A percentile compares a stretch with the other conserved stretches of the same genome.
These are phyloP conservation scores for Apaloderma vittatum DNA, from an alignment of 2,113 vertebrate genomes.

Conservation along the genomic window DNA sequence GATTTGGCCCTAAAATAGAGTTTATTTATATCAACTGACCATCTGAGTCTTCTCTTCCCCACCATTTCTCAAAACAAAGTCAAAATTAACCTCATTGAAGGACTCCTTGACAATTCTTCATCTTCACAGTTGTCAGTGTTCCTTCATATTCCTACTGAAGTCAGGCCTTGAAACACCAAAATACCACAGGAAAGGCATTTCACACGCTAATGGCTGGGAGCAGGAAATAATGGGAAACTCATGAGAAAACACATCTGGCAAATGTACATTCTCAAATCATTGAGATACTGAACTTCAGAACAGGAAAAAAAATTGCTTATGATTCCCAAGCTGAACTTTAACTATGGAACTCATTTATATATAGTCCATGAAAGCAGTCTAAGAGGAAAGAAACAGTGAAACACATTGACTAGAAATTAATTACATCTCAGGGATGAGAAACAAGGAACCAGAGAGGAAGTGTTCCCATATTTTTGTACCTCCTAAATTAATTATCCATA, in stretches of 20 bases:
- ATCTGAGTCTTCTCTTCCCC: not conserved
- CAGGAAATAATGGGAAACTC: not conserved
- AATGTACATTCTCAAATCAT: not conserved
- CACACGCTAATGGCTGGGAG: not conserved
- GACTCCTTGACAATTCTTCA: not conserved
- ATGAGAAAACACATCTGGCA: not conserved
- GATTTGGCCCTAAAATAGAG: not conserved
- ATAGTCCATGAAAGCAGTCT: not conserved
- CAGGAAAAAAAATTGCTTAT: not conserved
- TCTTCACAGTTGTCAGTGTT: not conserved
- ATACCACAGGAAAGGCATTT: not conserved
- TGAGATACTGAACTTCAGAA: not conserved
- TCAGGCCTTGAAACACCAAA: not conserved
- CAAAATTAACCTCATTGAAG: conserved; percentile 3
- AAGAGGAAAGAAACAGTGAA: not conserved
- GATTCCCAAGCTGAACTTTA: not conserved
- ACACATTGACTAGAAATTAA: not conserved
- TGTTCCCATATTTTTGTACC: not conserved
- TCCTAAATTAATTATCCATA: not conserved
- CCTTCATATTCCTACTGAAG: not conserved
- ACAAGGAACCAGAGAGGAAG: not conserved
- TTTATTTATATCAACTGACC: not conserved
- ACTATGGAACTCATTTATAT: not conserved
- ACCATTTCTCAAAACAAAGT: not conserved
- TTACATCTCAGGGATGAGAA: not conserved